These are phyloP conservation scores for Zoroaster sp. DNA, from an alignment of 53 echinoderm and acorn worm species.

Conservation along the genomic window DNA sequence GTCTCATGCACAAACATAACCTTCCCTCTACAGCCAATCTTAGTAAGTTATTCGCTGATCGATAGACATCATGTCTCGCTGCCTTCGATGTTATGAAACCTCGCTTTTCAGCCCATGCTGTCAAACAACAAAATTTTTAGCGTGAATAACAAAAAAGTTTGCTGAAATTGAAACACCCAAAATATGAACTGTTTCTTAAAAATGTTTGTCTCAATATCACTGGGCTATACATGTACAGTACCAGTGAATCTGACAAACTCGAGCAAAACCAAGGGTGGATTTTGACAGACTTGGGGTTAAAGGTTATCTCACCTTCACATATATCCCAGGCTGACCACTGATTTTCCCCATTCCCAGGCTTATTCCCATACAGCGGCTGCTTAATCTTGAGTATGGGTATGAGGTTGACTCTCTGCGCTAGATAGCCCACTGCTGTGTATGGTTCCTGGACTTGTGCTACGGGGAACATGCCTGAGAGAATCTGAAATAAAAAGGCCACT, in stretches of 20 bases:
- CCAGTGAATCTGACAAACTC: too few relatives aligned
- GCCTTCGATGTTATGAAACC: constrained; percentile 97
- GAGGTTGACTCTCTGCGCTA: constrained; percentile 93
- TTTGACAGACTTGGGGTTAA: not conserved
- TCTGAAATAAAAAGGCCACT: constrained; percentile 53
- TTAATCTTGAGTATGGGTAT: constrained; percentile 78
- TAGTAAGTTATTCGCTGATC: constrained; percentile 91
- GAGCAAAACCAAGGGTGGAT: not conserved
- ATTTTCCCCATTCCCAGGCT: constrained; percentile 48
- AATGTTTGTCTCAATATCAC: not conserved
- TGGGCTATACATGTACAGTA: too few relatives aligned
- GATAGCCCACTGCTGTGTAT: constrained; percentile 92
- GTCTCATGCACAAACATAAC: constrained; percentile 93
- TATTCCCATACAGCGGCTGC: constrained; percentile 76
- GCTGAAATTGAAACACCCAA: too few relatives aligned
- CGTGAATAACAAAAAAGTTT: not conserved
- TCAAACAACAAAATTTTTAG: not conserved
- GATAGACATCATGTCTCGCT: constrained; percentile 84
- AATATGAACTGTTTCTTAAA: not conserved
- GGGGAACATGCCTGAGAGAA: constrained; percentile 93
- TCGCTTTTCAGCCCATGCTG: constrained; percentile 97
- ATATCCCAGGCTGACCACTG: constrained; percentile 93
- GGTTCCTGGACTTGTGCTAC: constrained; percentile 97
- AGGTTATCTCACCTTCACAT: constrained; percentile 81
- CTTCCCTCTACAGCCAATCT: constrained; percentile 94